Conservation (phyloP, 2,113 vertebrate genomes). For the Nycticebus coucang region DNA sequence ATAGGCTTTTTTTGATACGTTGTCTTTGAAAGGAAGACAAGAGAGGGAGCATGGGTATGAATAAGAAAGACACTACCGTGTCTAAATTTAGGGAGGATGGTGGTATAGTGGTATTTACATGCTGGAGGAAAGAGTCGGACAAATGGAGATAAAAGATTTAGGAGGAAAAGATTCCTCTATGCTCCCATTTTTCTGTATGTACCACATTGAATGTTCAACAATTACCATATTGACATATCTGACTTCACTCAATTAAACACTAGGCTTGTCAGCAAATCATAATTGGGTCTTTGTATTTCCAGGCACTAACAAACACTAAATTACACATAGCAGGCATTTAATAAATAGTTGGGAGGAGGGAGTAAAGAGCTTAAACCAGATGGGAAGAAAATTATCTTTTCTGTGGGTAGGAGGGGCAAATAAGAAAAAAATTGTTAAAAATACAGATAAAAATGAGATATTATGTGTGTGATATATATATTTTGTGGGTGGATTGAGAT, state of each 20-base stretch:
- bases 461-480: not conserved
- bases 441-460: conserved; percentile 11
- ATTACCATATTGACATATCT: not conserved
- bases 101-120: not conserved
- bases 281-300: not conserved
- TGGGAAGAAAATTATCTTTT: conserved; percentile 50
- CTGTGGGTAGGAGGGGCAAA: not conserved
- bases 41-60: not conserved
- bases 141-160: not conserved
- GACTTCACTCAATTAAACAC: not conserved
- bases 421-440: not conserved
- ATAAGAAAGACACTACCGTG: not conserved
- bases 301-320: not conserved
- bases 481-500: not conserved
- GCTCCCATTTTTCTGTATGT: not conserved
- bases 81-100: not conserved
- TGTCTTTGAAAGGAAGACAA: not conserved
- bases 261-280: not conserved
- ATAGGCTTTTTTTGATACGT: not conserved
- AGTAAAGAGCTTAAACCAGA: not conserved
- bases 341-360: not conserved
- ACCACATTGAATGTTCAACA: not conserved
- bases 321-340: not conserved
- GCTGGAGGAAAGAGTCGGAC: not conserved
- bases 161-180: not conserved